Base-by-base conservation (phyloP, 1,140 invertebrate species). In the Glossosoma conforme region DNA sequence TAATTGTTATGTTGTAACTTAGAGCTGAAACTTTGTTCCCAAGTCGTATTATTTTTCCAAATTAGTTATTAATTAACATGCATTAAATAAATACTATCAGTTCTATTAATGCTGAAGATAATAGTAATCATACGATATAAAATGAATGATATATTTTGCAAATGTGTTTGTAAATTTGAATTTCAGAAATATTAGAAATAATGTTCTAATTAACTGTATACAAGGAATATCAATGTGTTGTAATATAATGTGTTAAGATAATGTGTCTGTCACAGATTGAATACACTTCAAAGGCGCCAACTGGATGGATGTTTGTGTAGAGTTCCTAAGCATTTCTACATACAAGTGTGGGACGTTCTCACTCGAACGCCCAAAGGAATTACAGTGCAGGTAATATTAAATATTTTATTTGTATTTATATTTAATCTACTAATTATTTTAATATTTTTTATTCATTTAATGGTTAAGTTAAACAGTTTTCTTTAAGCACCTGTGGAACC, bases 271-370 rank as follows among this genome's bases (percentile, higher is more conserved):
- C 47, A 70, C 50, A 88, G 85, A 53, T 72, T 91, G 30, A 84
- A 80, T 3, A 77, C 82, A 2, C 68, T 91, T 21, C 84, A 94
- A 65, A 81, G 86, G 37, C 79, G 96, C 25, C 87, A 89, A 68
- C 80, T 99, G 19, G 95, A 98, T 75, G 97, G 97, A 3, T 94
- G 94, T 61, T 71, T 99, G 8, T 97, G 95, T 64, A 79, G 94
- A 38, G 95, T 98, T 1, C 97, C 97, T 0, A 81, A 83, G 57
- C 84, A 92, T 61, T 98, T 99, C 75, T 98, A 98, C 65, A 83
- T 93, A 61, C 81, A 91, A 70, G 92, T 99, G 1, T 99, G 96
- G 95, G 87, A 95, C 68, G 89, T 99, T 37, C 73, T 98, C 33
- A 74, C 86, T 30, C 81, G 89, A 55, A 94, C 93, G 8, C 86